Base-by-base conservation (phyloP, 2,888 invertebrate genomes). In the Augiades crinisus region DNA sequence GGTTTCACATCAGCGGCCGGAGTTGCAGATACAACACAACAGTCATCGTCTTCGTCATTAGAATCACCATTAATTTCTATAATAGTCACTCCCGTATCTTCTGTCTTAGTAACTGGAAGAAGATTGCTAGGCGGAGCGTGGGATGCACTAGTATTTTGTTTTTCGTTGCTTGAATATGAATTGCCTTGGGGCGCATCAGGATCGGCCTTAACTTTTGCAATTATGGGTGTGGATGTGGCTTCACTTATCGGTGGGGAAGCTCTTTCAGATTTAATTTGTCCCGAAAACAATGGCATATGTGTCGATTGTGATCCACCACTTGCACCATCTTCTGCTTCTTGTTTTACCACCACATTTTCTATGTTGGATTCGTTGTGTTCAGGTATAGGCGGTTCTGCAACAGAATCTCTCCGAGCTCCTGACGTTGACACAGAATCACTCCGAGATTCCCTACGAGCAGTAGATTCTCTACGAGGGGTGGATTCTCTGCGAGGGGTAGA, bases 1-100 rank as follows among this genome's bases (percentile, higher is more conserved):
- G 88, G 87, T 56, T 88, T 88, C 3, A 84, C 60, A 51, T 86
- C 85, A 1, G 84, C 78, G 2, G 88, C 86, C 0, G 87, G 88
- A 1, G 87, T 88, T 0, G 88, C 77, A 0, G 87, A 88, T 1
- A 89, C 88, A 1, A 89, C 88, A 54, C 89, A 89, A 53, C 88
- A 88, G 60, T 89, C 89, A 54, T 89, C 89, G 36, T 88, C 89
- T 63, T 89, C 88, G 33, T 88, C 88, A 57, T 86, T 83, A 0
- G 87, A 87, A 62, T 89, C 89, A 7, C 89, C 87, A 60, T 88
- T 87, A 41, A 89, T 89, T 70, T 89, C 89, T 53, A 89, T 88
- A 12, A 89, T 72, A 1, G 86, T 81, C 21, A 81, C 58, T 7
- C 66, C 67, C 1, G 62, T 58, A 31, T 83, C 79, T 67, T 88